phyloP scores from a whole-genome alignment of 2,888 invertebrate genomes.

The Sarcophaga variegata region DNA sequence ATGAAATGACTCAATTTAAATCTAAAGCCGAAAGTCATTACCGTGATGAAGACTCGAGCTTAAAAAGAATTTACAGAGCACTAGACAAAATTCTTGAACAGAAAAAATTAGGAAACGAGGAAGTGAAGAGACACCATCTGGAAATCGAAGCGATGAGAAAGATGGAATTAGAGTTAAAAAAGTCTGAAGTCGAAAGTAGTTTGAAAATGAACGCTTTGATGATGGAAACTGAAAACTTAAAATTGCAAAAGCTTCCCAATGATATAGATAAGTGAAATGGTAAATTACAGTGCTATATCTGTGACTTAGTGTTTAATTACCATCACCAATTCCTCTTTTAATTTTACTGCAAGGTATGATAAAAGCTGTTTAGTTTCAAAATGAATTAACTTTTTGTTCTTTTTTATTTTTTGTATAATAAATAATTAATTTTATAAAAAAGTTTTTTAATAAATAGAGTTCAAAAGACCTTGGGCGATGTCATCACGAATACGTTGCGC shows the following conservation, averaged over 20 bases:
- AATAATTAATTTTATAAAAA: slow-evolving; percentile 6
- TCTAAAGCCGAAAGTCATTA: neutral
- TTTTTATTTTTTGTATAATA: neutral
- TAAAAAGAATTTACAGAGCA: neutral
- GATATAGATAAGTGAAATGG: neutral
- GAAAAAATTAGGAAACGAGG: neutral
- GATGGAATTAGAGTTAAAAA: too few relatives aligned
- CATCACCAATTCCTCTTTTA: neutral
- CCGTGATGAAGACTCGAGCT: neutral
- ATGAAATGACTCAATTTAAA: neutral
- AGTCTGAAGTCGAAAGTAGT: too few relatives aligned
- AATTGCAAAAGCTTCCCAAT: too few relatives aligned
- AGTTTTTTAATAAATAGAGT: neutral
- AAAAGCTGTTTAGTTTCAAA: neutral
- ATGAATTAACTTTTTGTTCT: neutral
- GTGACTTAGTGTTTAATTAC: slow-evolving; percentile 2
- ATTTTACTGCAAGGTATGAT: neutral
- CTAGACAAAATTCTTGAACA: neutral
- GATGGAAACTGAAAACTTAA: too few relatives aligned
- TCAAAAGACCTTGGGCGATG: neutral
- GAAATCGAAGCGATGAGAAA: too few relatives aligned
- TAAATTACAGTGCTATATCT: neutral
- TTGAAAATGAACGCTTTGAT: too few relatives aligned
- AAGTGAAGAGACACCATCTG: neutral
- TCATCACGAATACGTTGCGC: neutral